Percentiles rank a stretch among this genome's conserved stretches.
phyloP scores from a whole-genome alignment of 2,113 vertebrate species.

The Gadus macrocephalus region DNA sequence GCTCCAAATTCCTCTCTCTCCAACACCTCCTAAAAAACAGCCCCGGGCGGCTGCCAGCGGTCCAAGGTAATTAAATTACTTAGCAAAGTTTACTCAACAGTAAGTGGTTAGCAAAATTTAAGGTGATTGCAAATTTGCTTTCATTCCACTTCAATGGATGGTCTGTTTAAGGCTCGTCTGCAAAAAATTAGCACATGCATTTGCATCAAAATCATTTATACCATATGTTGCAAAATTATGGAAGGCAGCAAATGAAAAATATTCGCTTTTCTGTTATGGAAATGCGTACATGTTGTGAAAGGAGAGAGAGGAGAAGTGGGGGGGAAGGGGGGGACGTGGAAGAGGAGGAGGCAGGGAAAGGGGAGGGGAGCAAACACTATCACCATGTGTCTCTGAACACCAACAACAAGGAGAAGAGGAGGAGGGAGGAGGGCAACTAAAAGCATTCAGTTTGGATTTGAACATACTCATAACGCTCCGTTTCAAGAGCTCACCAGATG shows the following conservation, averaged over 20 bases:
- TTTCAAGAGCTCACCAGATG: conserved; percentile 74
- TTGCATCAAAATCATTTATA: conserved; percentile 89
- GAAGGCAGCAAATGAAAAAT: conserved; percentile 76
- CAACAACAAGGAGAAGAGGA: conserved; percentile 54
- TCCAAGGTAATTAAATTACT: conserved; percentile 82
- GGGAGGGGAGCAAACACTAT: conserved; percentile 48
- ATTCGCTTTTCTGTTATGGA: conserved; percentile 73
- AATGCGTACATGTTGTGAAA: conserved; percentile 75
- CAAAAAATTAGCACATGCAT: conserved; percentile 88
- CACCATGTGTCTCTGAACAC: conserved; percentile 67
- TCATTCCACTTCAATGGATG: conserved; percentile 83
- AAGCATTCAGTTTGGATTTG: conserved; percentile 66
- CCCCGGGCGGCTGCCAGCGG: conserved; percentile 57
- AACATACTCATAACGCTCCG: conserved; percentile 56
- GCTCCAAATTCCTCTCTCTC: conserved; percentile 30
- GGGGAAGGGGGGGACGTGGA: conserved; percentile 37
- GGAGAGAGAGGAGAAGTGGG: conserved; percentile 43
- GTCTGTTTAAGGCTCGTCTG: conserved; percentile 81
- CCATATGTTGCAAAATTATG: conserved; percentile 86
- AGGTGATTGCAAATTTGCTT: conserved; percentile 88
- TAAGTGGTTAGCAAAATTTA: conserved; percentile 81
- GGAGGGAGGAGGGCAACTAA: conserved; percentile 36
- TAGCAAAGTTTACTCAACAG: conserved; percentile 84
- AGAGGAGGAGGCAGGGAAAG: conserved; percentile 17
- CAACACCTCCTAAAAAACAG: conserved; percentile 30